Conservation (phyloP, 2,888 invertebrate species). For the Drosophila emarginata region DNA sequence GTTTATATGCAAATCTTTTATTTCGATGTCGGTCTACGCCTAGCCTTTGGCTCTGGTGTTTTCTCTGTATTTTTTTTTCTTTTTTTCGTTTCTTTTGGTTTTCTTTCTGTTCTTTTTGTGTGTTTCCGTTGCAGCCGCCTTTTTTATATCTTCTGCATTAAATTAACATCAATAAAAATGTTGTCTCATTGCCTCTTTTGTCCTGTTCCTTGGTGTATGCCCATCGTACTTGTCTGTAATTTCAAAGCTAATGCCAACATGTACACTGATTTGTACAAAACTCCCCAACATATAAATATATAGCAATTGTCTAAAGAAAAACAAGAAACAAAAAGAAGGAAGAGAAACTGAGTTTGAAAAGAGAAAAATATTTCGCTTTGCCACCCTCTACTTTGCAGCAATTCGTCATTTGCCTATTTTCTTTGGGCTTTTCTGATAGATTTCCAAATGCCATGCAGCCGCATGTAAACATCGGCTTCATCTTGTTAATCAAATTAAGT, state of each 20-base stretch:
- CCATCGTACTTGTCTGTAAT: constrained; percentile 67
- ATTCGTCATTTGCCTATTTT: constrained; percentile 18
- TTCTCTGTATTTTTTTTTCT: constrained; percentile 38
- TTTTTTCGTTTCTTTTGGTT: constrained; percentile 30
- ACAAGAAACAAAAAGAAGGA: constrained; percentile 20
- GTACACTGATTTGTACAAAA: constrained; percentile 67
- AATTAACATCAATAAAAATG: constrained; percentile 80
- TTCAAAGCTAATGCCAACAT: constrained; percentile 68
- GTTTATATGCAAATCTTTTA: constrained; percentile 77
- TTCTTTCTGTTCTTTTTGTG: constrained; percentile 1
- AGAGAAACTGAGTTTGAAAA: background rate
- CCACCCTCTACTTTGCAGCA: constrained; percentile 2
- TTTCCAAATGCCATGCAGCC: constrained; percentile 53
- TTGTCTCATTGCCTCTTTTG: constrained; percentile 40
- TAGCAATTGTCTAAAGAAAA: constrained; percentile 31
- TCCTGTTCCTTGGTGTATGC: constrained; percentile 22
- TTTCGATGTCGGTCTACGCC: constrained; percentile 52
- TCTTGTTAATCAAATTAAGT: constrained; percentile 80
- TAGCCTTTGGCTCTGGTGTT: constrained; percentile 5
- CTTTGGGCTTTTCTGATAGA: constrained; percentile 48
- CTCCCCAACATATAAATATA: constrained; percentile 28
- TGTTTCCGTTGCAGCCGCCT: constrained; percentile 68
- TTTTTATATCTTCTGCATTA: constrained; percentile 74
- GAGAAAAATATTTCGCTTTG: background rate
- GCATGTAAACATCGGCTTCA: constrained; percentile 74